Conservation (phyloP, 2,113 vertebrate genomes). For the Oncorhynchus gorbuscha region DNA sequence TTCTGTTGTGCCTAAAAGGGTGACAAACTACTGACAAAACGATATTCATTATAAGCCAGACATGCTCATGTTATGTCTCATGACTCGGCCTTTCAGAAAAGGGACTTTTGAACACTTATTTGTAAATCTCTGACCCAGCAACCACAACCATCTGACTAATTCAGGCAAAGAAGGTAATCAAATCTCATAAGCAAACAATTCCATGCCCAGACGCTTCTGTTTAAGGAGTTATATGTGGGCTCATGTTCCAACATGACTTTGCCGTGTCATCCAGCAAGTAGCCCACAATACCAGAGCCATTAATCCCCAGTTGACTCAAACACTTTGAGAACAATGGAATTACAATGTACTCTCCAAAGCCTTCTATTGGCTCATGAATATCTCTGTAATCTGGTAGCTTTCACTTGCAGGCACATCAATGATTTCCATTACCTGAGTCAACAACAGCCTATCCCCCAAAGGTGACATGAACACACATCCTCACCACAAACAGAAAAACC, state of each 20-base stretch:
- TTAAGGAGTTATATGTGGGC: neutral
- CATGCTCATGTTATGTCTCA: too few species aligned
- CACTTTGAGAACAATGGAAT: neutral
- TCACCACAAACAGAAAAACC: neutral
- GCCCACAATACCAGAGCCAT: neutral
- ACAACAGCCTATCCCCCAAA: neutral
- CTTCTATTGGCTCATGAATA: conserved; percentile 9
- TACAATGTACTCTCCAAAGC: neutral
- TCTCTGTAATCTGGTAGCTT: neutral
- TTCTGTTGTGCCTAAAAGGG: neutral
- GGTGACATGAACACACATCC: neutral
- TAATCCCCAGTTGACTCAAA: neutral
- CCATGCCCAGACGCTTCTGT: neutral
- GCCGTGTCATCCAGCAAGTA: neutral
- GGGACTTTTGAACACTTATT: neutral
- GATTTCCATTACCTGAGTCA: neutral
- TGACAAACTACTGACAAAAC: too few species aligned
- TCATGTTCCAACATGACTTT: neutral
- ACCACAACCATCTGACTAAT: neutral
- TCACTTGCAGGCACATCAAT: neutral
- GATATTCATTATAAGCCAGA: too few species aligned
- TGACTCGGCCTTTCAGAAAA: too few species aligned
- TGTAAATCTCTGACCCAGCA: neutral
- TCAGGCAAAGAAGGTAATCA: neutral
- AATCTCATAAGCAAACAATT: neutral